Evolutionary conservation across 2,888 invertebrate genomes (phyloP), one percentile per base, ranked within the genome.

Genomic region (Tethea ocularis): DNA sequence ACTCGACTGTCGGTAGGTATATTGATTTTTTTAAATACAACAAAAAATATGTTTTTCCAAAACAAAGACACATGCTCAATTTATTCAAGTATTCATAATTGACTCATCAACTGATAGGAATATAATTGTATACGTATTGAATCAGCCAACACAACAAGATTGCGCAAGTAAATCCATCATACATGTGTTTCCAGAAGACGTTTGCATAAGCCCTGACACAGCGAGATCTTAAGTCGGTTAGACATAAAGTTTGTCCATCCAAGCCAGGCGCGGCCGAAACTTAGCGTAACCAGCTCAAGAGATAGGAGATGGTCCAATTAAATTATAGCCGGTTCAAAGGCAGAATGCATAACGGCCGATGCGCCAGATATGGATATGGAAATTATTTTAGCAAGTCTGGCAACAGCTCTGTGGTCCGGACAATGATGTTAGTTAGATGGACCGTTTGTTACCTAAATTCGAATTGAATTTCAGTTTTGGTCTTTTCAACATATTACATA

Each of bases 271-370:
- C 67, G 70, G 60, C 73, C 72, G 67, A 80, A 88, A 86, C 83
- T 87, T 82, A 74, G 73, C 68, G 72, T 66, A 72, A 69, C 75
- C 71, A 46, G 46, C 54, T 33, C 54, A 15, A 74, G 71, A 60
- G 71, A 79, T 77, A 75, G 76, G 74, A 80, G 85, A 83, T 79
- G 84, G 75, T 81, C 77, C 88, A 88, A 91, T 91, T 88, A 85
- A 89, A 88, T 91, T 91, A 91, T 84, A 80, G 85, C 82, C 77
- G 73, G 85, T 85, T 89, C 90, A 89, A 90, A 91, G 87, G 84
- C 86, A 78, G 79, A 88, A 85, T 84, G 87, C 86, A 88, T 86
- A 87, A 84, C 82, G 71, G 71, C 70, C 76, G 72, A 75, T 73
- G 73, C 74, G 66, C 74, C 67, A 75, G 73, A 72, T 74, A 68